Conservation (phyloP, 2,113 vertebrate species). For the Diphyllodes magnificus region DNA sequence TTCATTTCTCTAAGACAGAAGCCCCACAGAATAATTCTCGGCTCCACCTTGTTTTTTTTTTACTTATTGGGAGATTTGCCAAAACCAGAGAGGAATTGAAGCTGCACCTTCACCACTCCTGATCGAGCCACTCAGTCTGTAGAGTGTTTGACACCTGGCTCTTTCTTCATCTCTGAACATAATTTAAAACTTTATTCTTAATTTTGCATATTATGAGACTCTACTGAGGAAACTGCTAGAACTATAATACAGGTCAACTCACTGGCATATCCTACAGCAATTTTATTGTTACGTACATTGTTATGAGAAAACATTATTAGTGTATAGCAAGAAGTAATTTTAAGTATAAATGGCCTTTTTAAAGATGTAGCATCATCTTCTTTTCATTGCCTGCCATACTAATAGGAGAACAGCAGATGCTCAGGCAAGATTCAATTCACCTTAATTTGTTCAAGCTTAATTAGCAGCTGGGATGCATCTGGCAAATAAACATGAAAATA, state of each 20-base stretch:
- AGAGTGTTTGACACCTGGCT: neutral
- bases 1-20: neutral
- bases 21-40: neutral
- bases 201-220: neutral
- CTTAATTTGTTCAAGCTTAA: constrained; percentile 77
- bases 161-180: neutral
- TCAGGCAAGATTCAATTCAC: constrained; percentile 75
- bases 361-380: constrained; percentile 47
- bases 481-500: constrained; percentile 68
- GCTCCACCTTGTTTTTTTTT: neutral
- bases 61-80: neutral
- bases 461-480: constrained; percentile 73
- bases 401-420: constrained; percentile 61
- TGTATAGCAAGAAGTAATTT: constrained; percentile 2
- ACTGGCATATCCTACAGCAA: neutral
- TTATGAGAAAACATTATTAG: neutral
- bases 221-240: neutral
- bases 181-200: neutral
- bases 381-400: constrained; percentile 50
- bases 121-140: neutral
- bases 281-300: neutral
- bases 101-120: neutral
- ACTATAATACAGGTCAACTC: neutral
- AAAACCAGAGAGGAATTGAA: neutral
- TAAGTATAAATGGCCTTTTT: constrained; percentile 35